Conservation (phyloP, 2,113 vertebrate genomes). For the Callithrix jacchus region DNA sequence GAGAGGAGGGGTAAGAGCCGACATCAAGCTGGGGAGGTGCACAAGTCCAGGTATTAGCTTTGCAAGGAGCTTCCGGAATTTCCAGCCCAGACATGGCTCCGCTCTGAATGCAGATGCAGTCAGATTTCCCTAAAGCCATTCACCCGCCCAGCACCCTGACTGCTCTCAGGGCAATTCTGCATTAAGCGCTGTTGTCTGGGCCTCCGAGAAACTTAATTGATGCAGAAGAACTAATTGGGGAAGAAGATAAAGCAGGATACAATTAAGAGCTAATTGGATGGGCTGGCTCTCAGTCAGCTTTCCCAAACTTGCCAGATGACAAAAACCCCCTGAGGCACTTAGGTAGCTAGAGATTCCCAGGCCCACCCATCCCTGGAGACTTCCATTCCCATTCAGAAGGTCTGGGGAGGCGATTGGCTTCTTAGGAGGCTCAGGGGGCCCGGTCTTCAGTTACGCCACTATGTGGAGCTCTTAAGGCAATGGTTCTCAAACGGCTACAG, state of each 20-base stretch:
- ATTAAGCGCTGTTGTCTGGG: background rate
- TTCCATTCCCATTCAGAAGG: background rate
- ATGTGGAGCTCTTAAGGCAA: background rate
- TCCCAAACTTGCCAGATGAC: background rate
- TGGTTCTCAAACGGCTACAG: background rate
- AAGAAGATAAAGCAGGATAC: constrained; percentile 18
- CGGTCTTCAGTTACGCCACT: background rate
- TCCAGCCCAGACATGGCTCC: background rate
- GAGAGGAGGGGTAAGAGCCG: background rate
- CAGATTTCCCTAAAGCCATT: background rate
- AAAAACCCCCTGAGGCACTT: background rate
- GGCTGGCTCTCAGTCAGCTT: background rate
- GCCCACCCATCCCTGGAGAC: background rate
- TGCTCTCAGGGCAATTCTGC: background rate
- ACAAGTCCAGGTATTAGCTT: rapidly evolving
- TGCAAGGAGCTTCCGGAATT: background rate
- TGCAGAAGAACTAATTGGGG: constrained; percentile 24
- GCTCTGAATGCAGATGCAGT: background rate
- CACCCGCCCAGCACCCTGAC: background rate
- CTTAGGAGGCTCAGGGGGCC: background rate
- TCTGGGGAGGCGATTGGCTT: background rate
- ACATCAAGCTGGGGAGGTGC: rapidly evolving
- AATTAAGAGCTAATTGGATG: constrained; percentile 26
- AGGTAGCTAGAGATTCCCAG: background rate
- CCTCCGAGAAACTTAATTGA: background rate